Conservation (phyloP, 2,113 vertebrate species). For the Lophius piscatorius region DNA sequence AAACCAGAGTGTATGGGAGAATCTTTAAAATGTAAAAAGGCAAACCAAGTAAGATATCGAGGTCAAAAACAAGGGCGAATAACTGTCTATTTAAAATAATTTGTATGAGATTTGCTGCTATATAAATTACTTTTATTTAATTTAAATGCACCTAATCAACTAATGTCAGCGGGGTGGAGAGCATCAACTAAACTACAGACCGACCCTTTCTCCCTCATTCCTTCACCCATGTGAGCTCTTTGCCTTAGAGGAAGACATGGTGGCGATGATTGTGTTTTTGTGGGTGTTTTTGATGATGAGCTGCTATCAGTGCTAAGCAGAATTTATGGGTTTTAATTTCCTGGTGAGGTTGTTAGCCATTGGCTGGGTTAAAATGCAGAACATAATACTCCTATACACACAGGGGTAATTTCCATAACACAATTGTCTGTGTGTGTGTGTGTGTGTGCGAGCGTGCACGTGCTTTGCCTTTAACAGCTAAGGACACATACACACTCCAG, state of each 20-base stretch:
- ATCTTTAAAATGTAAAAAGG: too few species aligned
- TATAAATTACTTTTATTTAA: too few species aligned
- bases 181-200: neutral
- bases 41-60: too few species aligned
- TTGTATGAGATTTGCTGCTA: too few species aligned
- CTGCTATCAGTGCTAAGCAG: slow-evolving; percentile 89
- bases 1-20: too few species aligned
- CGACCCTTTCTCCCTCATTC: slow-evolving; percentile 5
- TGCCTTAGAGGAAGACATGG: slow-evolving; percentile 65
- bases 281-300: slow-evolving; percentile 32
- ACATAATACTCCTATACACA: slow-evolving; percentile 89
- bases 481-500: slow-evolving; percentile 35
- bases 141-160: neutral
- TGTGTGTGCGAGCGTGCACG: slow-evolving; percentile 22
- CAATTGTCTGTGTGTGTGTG: neutral
- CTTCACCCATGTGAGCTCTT: slow-evolving; percentile 54
- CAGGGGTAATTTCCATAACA: slow-evolving; percentile 85
- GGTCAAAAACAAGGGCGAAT: too few species aligned
- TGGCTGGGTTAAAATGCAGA: slow-evolving; percentile 92
- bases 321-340: slow-evolving; percentile 99
- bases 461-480: slow-evolving; percentile 80
- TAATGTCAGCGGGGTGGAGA: neutral
- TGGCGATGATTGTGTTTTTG: slow-evolving; percentile 38
- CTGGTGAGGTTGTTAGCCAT: slow-evolving; percentile 89
- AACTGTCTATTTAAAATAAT: too few species aligned